phyloP scores from a whole-genome alignment of 2,113 vertebrate species.

The Galeopterus variegatus region DNA sequence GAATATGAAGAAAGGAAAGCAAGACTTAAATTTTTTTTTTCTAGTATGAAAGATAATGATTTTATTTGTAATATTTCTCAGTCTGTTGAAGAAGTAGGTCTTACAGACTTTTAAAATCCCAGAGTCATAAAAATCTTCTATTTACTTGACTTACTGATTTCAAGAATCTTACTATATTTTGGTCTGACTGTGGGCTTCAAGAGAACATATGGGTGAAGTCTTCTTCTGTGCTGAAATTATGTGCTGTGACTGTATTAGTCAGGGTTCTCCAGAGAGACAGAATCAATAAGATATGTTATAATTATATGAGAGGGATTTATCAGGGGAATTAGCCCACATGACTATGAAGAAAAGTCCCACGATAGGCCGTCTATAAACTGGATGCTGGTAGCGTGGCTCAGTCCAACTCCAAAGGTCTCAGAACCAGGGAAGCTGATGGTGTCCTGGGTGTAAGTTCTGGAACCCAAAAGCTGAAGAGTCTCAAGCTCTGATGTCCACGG shows the following conservation, averaged over 20 bases:
- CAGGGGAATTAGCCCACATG: too few species aligned
- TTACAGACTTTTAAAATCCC: neutral
- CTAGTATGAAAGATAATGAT: neutral
- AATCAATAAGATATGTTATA: too few species aligned
- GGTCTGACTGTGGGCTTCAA: neutral
- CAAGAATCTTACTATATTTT: neutral
- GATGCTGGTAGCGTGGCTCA: too few species aligned
- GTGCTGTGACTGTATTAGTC: neutral
- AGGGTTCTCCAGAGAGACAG: too few species aligned
- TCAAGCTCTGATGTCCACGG: too few species aligned
- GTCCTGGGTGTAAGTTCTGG: too few species aligned
- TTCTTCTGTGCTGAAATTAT: neutral
- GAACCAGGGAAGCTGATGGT: too few species aligned
- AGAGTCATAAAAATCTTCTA: neutral
- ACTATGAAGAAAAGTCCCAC: too few species aligned
- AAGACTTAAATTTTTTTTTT: slow-evolving; percentile 30
- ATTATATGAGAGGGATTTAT: too few species aligned
- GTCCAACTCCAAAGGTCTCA: too few species aligned
- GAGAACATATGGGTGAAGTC: neutral
- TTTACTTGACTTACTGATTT: neutral
- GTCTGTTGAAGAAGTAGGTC: slow-evolving; percentile 7
- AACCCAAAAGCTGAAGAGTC: too few species aligned
- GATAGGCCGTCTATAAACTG: too few species aligned
- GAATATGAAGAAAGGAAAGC: neutral
- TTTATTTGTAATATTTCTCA: slow-evolving; percentile 28